Evolutionary conservation across 2,113 vertebrate genomes (phyloP), one percentile per base, ranked within the genome.

Genomic region (Quiscalus mexicanus): DNA sequence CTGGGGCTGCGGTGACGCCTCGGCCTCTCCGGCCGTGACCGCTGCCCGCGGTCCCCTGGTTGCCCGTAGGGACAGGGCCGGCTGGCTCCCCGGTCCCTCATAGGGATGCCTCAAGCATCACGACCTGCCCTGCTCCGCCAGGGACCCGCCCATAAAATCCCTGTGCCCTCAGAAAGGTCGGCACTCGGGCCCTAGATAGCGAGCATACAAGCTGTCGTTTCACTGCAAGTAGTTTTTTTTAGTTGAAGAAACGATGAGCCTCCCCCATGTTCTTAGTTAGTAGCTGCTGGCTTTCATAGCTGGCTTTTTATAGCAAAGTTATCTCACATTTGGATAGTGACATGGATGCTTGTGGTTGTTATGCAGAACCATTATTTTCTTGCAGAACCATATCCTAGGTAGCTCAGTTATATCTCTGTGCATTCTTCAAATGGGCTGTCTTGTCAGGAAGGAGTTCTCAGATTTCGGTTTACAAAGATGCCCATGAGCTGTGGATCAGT

Each of bases 401-500:
- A n/a, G 35, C 11, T 63, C 10, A 3, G 15, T 81, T 41, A 13
- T 37, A 2, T 52, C 37, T 58, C 33, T 39, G 12, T 39, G 23
- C 3, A 0, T 25, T 8, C 10, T 55, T 35, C 1, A 13, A 49
- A n/a, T 31, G 47, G 39, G 21, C 31, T 27, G 50, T 15, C 35
- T 16, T 52, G 18, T 31, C 39, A 24, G 80, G 45, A 69, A 39
- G 28, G 25, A 71, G 35, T 23, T 59, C 18, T 30, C 33, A 5
- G 33, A 12, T 65, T 78, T 59, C 0, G 1, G 21, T 50, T 59
- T 27, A 13, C 18, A 35, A 12, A 21, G 62, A 8, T 68, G 75
- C 27, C 47, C 9, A 0, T 11, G 25, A 56, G 19, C 30, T 15
- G 2, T 11, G 21, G 60, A 18, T 60, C 24, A 5, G 5, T 20